Evolutionary conservation across 2,113 vertebrate species (phyloP), one percentile per base, ranked within the genome.

Genomic region (Semicossyphus pulcher): DNA sequence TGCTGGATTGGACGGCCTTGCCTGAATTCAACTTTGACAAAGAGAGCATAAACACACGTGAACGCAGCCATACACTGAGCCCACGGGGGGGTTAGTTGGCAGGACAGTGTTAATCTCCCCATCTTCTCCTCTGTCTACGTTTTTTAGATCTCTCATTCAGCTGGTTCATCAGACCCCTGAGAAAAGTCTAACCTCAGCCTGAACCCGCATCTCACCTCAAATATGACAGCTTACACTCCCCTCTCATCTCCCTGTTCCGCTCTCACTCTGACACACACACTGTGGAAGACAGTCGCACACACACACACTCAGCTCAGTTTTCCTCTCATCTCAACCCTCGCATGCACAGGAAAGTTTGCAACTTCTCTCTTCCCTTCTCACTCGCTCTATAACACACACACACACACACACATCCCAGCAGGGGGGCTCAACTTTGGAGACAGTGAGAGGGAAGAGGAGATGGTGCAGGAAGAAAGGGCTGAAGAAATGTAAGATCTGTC

Each of bases 221-320:
- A 90, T 86, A 92, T 92, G 93, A 92, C 91, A 93, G 90, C 88
- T 88, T 81, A 80, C 86, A 78, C 80, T 81, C 69, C 64, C 75
- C 80, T 86, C 88, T 88, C 75, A 87, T 86, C 83, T 85, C 82
- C 44, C 77, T 54, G 67, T 34, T 86, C 74, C 42, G 57, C 69
- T 84, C 56, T 36, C 44, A 18, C 81, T 79, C 70, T 72, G 52
- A 36, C 45, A 60, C 28, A 49, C 51, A 64, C 26, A 69, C 36
- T 15, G 44, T 28, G 34, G 39, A 28, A 34, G 18, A 63, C 29
- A 81, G 29, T 18, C 47, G 44, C 37, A 9, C 53, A 71, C 48
- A 62, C 72, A 59, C 28, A 49, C 49, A 84, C 52, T 41, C 57
- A 36, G 60, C 72, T 78, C 82, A 63, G 60, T 25, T 61, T 60